Evolutionary conservation across 2,797 vertebrate genomes (phyloP), one percentile per base, ranked within the genome.

Genomic region (Chromis chromis): DNA sequence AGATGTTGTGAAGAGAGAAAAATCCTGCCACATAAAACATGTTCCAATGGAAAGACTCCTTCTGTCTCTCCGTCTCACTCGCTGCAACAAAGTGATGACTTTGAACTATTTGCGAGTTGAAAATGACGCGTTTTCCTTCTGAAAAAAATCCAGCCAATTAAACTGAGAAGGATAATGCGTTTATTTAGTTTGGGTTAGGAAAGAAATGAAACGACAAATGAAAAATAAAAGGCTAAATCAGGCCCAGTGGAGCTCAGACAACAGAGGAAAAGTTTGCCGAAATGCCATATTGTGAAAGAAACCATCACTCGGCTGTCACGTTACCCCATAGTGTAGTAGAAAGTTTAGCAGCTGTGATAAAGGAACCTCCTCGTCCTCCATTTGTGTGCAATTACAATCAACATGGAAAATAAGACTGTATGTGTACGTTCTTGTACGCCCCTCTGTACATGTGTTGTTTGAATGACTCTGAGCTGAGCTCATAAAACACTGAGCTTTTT

Each of bases 1-100:
- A 96, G 96, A 96, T 95, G 96, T 94, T 94, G 94, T 74, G 80
- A 80, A 85, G 86, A 93, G 92, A 90, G 87, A 92, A 84, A 86
- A 92, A 86, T 89, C 86, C 91, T 94, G 93, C 95, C 94, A 92
- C 93, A 94, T 92, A 92, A 93, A 96, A 94, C 88, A 84, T 88
- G 88, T 86, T 91, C 86, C 92, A 90, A 55, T 92, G 94, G 94
- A 94, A 91, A 89, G 78, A 79, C 86, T 90, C 79, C 77, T 73
- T 73, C 85, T 82, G 9, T 76, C 76, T 80, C 67, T 79, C 48
- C 33, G 55, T 67, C 70, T 76, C 68, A 39, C 31, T 82, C 44
- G 19, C 44, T 65, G 76, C 84, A 82, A 87, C 83, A 85, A 87
- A 89, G 84, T 78, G 79, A 88, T 89, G 84, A 90, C 87, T 90